Conservation (phyloP, 1,140 invertebrate genomes). For the Nebria ingens region DNA sequence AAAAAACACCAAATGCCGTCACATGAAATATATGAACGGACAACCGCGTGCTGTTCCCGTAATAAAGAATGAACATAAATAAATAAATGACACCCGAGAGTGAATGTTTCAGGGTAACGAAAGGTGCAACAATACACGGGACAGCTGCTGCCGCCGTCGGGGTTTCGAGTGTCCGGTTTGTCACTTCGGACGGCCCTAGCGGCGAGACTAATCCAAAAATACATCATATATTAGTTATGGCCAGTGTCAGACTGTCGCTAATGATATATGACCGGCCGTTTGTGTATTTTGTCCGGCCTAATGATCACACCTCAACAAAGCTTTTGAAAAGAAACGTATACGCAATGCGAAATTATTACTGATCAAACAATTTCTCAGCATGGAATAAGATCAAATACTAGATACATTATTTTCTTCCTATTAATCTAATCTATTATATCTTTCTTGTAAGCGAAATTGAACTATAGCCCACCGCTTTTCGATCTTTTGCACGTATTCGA, state of each 20-base stretch:
- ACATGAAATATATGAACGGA: not conserved
- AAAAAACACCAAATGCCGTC: not conserved
- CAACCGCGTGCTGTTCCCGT: not conserved
- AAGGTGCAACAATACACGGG: not conserved
- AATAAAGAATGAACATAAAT: not conserved
- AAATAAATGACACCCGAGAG: not conserved
- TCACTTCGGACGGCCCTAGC: constrained; percentile 22
- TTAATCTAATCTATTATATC: too few species aligned
- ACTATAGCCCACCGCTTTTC: too few species aligned
- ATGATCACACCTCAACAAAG: too few species aligned
- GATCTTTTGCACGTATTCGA: too few species aligned
- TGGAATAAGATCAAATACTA: too few species aligned
- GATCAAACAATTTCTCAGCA: too few species aligned
- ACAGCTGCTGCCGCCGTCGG: not conserved
- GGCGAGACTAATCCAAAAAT: constrained; percentile 25
- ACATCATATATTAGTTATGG: constrained; percentile 30
- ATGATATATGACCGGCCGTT: constrained; percentile 28
- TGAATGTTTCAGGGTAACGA: not conserved
- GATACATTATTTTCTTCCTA: too few species aligned
- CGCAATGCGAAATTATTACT: too few species aligned
- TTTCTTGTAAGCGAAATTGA: too few species aligned
- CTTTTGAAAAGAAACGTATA: too few species aligned
- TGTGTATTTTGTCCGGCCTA: too few species aligned
- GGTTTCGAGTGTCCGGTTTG: constrained; percentile 25
- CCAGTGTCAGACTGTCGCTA: constrained; percentile 20